These are phyloP conservation scores for Vidua macroura DNA, from an alignment of 2,113 vertebrate genomes.

Conservation along the genomic window DNA sequence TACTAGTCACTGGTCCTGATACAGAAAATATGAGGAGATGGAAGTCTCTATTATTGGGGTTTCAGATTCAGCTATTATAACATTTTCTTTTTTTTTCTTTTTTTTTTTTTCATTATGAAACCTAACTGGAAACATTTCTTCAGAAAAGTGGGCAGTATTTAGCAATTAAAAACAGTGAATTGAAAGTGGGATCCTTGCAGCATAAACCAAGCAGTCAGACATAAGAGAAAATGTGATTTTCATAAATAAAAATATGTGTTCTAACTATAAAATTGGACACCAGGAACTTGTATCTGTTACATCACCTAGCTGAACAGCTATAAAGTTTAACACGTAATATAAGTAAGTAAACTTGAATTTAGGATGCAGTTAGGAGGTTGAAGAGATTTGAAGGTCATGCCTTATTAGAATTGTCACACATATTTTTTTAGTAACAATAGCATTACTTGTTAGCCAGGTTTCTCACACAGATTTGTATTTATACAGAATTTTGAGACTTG, in stretches of 20 bases:
- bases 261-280: background rate
- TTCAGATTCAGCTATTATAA: background rate
- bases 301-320: background rate
- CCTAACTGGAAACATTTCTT: background rate
- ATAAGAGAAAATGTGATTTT: background rate
- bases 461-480: background rate
- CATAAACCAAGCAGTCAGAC: background rate
- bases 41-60: background rate
- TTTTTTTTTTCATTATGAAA: background rate
- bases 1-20: background rate
- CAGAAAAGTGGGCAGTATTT: background rate
- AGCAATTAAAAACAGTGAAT: background rate
- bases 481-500: background rate
- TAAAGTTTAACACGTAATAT: background rate
- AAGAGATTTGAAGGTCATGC: background rate
- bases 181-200: background rate
- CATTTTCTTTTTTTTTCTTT: background rate
- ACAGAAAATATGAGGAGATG: background rate
- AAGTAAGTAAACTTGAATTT: slow-evolving; percentile 14
- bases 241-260: background rate
- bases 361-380: background rate
- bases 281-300: background rate
- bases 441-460: background rate
- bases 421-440: background rate
- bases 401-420: background rate